Evolutionary conservation across 1,140 invertebrate species (phyloP), one percentile per base, ranked within the genome.

Genomic region (Capitella teleta): DNA sequence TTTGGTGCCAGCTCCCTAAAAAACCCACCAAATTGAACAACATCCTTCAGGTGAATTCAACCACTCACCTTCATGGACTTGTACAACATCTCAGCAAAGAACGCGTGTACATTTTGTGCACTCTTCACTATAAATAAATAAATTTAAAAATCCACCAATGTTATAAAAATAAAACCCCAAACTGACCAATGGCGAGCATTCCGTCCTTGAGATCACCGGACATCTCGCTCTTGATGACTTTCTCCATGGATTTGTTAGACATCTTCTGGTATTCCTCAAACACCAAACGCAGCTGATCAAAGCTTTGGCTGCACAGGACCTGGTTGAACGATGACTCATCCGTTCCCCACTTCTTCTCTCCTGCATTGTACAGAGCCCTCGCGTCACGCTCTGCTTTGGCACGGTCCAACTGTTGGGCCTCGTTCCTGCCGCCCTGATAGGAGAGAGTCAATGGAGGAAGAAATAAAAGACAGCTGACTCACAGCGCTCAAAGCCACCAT

Each of bases 51-150:
- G 19, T 3, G 25, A 10, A 19, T 2, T 0, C 10, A 14, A 12
- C 68, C 68, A 5, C 69, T 16, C 24, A 68, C 70, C 46, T 70
- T 67, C 62, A 72, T 71, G 10, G 67, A 62, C 53, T 71, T 68
- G 57, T 72, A 61, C 16, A 73, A 53, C 46, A 64, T 61, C 8
- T 63, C 53, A 5, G 69, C 69, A 60, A 71, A 72, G 28, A 67
- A 62, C 12, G 56, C 55, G 19, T 64, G 58, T 42, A 63, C 64
- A 54, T 68, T 61, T 38, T 60, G 63, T 5, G 72, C 61, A 57
- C 65, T 67, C 24, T 61, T 52, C 0, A 72, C 70, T 73, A 47
- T 40, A 40, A 40, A 38, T 21, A 40, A 19, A 40, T 18, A 40
- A 40, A 18, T 18, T 18, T 38, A 38, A 16, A 5, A 5, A 18